Evolutionary conservation across 23 tunicate genomes (phyloP), one percentile per base, ranked within the genome.

Genomic region (Phallusia fumigata): DNA sequence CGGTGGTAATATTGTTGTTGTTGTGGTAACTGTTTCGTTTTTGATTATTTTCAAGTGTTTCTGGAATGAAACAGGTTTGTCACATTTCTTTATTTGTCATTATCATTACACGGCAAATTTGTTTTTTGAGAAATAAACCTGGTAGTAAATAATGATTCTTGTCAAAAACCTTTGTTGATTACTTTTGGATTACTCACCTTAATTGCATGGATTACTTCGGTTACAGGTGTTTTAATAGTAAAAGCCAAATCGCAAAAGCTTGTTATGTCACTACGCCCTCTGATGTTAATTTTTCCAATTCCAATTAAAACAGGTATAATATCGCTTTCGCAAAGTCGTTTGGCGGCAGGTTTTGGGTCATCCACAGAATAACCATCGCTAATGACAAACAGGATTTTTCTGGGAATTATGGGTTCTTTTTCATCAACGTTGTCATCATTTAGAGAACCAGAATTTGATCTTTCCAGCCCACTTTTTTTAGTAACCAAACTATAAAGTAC

Each of bases 301-400:
- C 83, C 97, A 28, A 93, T 84, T 0, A 93, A 32, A 28, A 93
- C 89, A 5, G 90, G 89, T 16, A 93, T 74, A 53, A 93, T 93
- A 75, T 93, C 79, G 52, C 58, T 77, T 73, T 93, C 89, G 81
- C 97, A 93, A 36, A 93, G 84, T 81, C 97, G 49, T 79, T 89
- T 76, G 2, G 93, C 92, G 18, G 97, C 90, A 24, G 80, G 93
- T 73, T 75, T 81, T 0, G 88, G 89, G 34, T 93, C 84, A 47
- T 93, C 97, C 49, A 88, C 85, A 33, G 97, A 88, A 32, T 47
- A 52, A 2, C 89, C 97, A 82, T 93, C 97, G 47, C 95, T 79
- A 0, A 93, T 80, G 30, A 93, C 24, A 76, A 93, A 93, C 18
- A 93, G 36, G 24, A 88, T 77, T 73, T 86, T 84, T 65, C 87